A percentile compares a stretch with the other conserved stretches of the same genome.
Conservation (phyloP, 2,888 invertebrate species). For the Euclidia mi region DNA sequence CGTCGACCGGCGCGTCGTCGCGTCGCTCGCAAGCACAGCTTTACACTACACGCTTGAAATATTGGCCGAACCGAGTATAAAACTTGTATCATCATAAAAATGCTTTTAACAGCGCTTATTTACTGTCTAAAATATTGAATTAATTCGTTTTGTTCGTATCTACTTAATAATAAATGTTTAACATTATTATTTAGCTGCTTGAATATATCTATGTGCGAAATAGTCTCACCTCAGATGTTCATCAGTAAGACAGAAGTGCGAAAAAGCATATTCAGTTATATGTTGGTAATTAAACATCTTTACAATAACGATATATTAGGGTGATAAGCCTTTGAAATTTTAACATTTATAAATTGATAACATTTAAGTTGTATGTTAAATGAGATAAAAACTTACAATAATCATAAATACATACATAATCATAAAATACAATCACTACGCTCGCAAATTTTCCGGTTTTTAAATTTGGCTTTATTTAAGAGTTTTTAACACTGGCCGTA, state of each 20-base stretch:
- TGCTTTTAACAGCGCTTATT: conserved; percentile 82
- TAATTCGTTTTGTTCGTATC: conserved; percentile 69
- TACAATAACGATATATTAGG: conserved; percentile 31
- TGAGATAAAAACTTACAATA: conserved; percentile 25
- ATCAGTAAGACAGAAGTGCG: conserved; percentile 43
- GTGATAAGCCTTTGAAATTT: conserved; percentile 29
- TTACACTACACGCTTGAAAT: conserved; percentile 74
- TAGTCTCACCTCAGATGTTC: conserved; percentile 28
- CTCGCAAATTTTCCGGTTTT: conserved; percentile 6
- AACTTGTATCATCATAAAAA: conserved; percentile 83
- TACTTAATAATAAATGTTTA: conserved; percentile 59
- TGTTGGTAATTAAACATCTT: conserved; percentile 33
- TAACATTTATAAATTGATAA: conserved; percentile 32
- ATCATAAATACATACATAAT: conserved; percentile 15
- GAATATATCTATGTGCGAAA: conserved; percentile 28
- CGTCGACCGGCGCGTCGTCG: no score
- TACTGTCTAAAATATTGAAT: conserved; percentile 80
- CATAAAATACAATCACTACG: conserved; percentile 8
- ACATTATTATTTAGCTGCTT: conserved; percentile 53
- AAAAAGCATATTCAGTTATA: conserved; percentile 40
- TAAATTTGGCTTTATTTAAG: neutral
- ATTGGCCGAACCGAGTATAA: conserved; percentile 82
- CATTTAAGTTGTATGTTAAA: conserved; percentile 34
- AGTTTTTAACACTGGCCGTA: neutral
- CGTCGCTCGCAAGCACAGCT: conserved; percentile 75